These are phyloP conservation scores for Melanerpes aurifrons DNA, from an alignment of 2,113 vertebrate genomes.

Conservation along the genomic window DNA sequence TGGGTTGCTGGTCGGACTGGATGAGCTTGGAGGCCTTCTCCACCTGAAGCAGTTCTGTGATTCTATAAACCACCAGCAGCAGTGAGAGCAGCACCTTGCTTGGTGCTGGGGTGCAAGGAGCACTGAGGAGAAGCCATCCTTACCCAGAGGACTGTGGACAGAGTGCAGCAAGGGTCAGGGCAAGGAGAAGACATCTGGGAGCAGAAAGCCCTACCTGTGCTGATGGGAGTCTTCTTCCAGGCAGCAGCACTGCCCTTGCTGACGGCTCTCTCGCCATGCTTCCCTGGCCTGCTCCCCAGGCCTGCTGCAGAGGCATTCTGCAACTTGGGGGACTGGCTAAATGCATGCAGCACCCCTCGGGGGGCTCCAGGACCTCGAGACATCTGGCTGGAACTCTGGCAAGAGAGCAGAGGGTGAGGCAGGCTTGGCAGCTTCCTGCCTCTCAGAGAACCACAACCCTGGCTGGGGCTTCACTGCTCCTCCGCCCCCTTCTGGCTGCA, in stretches of 20 bases:
- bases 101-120: neutral
- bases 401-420: neutral
- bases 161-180: neutral
- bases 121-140: neutral
- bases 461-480: neutral
- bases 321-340: conserved; percentile 89
- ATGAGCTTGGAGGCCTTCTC: too few species aligned
- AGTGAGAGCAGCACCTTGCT: neutral
- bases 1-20: too few species aligned
- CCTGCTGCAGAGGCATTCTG: conserved; percentile 84
- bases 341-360: conserved; percentile 84
- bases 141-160: neutral
- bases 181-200: neutral
- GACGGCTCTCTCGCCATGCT: conserved; percentile 84
- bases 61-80: too few species aligned
- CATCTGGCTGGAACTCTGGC: conserved; percentile 84
- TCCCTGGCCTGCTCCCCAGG: conserved; percentile 85
- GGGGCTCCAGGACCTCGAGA: conserved; percentile 81
- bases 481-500: neutral
- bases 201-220: conserved; percentile 80
- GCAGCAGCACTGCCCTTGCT: conserved; percentile 79
- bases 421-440: accelerated
- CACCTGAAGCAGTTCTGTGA: too few species aligned
- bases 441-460: neutral
- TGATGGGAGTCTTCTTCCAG: conserved; percentile 91